Evolutionary conservation across 2,888 invertebrate species (phyloP), one percentile per base, ranked within the genome.

Genomic region (Cosmia pyralina): DNA sequence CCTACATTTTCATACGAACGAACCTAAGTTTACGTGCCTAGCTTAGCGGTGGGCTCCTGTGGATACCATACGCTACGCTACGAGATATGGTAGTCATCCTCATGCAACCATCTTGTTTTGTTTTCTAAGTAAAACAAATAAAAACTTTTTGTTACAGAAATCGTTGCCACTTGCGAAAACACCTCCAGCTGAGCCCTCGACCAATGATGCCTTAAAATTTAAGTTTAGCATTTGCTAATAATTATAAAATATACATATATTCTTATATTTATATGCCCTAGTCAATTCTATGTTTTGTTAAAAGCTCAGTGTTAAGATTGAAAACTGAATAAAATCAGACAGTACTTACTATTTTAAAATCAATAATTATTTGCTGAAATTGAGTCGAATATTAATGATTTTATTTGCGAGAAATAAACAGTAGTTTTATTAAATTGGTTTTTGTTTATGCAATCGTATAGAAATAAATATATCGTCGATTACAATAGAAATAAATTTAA

Each of bases 101-200:
- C 62, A 1, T 7, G 17, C 22, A 17, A 22, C 22, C 8, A 41
- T 19, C 41, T 13, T 41, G 6, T 41, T 11, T 22, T 22, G 22
- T 17, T 13, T 58, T 44, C 1, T 19, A 19, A 11, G 13, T 53
- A n/a, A 46, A 44, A 6, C 4, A 11, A 41, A 63, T 67, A 48
- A 69, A 63, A 52, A n/a, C 66, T 76, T 78, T 85, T 85, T 88
- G 78, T 94, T 94, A 63, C 94, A 95, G 95, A 94, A 91, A 92
- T 95, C 53, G 89, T 93, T 60, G 88, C 90, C 0, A 87, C 89
- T 4, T 94, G 95, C 72, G 92, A 93, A 66, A 87, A 85, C 41
- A 19, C 86, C n/a, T 83, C 89, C 28, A 90, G 87, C 84, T 90
- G 85, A 88, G 72, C 57, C 60, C 50, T 28, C 15, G 7, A 69